Conservation (phyloP, 2,797 vertebrate genomes). For the Rhinichthys osculus region DNA sequence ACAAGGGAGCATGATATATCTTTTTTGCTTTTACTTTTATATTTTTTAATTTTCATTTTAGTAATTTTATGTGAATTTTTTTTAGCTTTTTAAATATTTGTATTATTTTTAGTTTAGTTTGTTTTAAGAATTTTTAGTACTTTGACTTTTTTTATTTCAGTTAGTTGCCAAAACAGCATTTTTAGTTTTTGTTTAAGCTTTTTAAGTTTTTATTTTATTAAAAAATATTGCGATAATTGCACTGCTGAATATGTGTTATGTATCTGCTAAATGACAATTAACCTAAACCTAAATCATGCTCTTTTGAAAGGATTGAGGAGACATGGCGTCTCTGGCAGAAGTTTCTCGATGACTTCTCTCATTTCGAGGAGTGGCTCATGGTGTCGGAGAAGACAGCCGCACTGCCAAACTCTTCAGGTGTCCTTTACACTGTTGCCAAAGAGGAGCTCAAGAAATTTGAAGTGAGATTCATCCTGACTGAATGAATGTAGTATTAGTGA, state of each 20-base stretch:
- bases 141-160: no score
- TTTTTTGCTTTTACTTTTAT: no score
- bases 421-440: conserved; percentile 94
- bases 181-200: neutral
- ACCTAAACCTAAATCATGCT: neutral
- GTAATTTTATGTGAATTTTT: neutral
- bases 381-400: conserved; percentile 91
- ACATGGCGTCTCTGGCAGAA: conserved; percentile 98
- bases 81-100: neutral
- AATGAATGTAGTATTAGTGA: neutral
- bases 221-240: neutral
- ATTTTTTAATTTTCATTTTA: no score
- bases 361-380: conserved; percentile 95
- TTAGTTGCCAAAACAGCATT: neutral
- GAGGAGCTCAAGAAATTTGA: conserved; percentile 98
- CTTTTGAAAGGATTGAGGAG: conserved; percentile 89
- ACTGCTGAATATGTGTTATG: neutral
- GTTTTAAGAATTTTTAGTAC: neutral
- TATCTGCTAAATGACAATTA: neutral
- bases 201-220: neutral
- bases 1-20: neutral
- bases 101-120: neutral
- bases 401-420: conserved; percentile 93
- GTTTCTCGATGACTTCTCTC: conserved; percentile 94
- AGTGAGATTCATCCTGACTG: conserved; percentile 67